phyloP scores from a whole-genome alignment of 35 echinoderm and acorn worm species.

The Diadema setosum region DNA sequence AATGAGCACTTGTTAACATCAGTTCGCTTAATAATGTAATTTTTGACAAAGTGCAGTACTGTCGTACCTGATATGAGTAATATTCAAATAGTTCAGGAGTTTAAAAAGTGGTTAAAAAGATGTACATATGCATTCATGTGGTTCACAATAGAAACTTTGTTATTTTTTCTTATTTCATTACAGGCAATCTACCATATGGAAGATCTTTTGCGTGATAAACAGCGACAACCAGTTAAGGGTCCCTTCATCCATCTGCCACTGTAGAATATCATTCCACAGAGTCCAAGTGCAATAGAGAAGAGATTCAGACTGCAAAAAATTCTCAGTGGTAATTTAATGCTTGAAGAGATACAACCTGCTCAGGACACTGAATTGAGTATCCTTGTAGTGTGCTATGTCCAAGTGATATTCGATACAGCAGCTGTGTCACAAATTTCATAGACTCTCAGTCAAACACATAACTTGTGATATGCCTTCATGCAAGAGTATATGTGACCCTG shows the following conservation, averaged over 20 bases:
- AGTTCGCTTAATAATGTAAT: neutral
- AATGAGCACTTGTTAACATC: neutral
- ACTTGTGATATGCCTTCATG: too few species aligned
- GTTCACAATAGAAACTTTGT: neutral
- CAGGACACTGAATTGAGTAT: too few species aligned
- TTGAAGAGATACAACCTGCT: too few species aligned
- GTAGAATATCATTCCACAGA: neutral
- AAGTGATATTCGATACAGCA: too few species aligned
- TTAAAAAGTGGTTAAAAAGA: neutral
- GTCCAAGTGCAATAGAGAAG: neutral
- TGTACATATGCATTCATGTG: neutral
- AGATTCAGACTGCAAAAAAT: neutral
- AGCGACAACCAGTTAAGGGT: neutral
- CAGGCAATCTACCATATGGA: neutral
- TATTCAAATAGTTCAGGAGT: neutral
- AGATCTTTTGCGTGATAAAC: neutral
- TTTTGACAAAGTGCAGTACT: neutral
- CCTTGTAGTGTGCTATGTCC: too few species aligned
- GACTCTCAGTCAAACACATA: too few species aligned
- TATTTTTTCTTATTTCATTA: neutral
- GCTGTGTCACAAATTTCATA: too few species aligned
- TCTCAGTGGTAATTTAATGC: too few species aligned
- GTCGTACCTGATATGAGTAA: neutral
- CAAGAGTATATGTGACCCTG: too few species aligned
- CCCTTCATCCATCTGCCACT: neutral